A percentile compares a stretch with the other conserved stretches of the same genome.
phyloP scores from a whole-genome alignment of 2,113 vertebrate genomes.

The Podocnemis expansa region DNA sequence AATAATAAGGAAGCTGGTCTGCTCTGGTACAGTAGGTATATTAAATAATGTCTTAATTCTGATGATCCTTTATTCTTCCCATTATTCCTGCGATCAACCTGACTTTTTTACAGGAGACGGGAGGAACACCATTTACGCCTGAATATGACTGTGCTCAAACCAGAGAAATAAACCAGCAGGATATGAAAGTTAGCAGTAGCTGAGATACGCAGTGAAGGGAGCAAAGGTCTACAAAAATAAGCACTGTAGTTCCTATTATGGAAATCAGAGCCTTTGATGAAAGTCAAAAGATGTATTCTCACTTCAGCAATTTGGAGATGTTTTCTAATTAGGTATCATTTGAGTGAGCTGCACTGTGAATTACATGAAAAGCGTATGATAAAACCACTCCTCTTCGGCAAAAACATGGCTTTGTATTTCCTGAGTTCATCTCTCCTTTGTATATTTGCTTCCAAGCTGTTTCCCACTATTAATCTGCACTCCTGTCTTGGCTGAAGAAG shows the following conservation, averaged over 20 bases:
- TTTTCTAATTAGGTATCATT: background rate
- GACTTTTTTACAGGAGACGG: background rate
- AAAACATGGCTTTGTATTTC: background rate
- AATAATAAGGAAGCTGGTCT: rapidly evolving
- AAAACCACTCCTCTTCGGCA: background rate
- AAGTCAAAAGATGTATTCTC: background rate
- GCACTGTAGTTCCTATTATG: background rate
- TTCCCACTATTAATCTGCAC: background rate
- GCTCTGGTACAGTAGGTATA: background rate
- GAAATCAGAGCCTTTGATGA: background rate
- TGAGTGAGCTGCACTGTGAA: background rate
- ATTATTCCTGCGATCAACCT: background rate
- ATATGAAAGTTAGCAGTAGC: background rate
- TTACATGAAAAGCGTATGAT: background rate
- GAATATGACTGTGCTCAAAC: background rate
- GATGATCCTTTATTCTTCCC: background rate
- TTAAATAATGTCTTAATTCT: rapidly evolving
- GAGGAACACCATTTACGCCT: background rate
- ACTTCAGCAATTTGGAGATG: background rate
- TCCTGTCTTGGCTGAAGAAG: background rate
- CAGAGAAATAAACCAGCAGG: background rate
- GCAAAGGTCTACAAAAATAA: background rate
- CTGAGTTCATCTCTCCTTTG: background rate
- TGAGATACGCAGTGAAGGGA: background rate
- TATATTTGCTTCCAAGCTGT: background rate